Evolutionary conservation across 2,888 invertebrate species (phyloP).

Genomic region (Chrysina gloriosa): DNA sequence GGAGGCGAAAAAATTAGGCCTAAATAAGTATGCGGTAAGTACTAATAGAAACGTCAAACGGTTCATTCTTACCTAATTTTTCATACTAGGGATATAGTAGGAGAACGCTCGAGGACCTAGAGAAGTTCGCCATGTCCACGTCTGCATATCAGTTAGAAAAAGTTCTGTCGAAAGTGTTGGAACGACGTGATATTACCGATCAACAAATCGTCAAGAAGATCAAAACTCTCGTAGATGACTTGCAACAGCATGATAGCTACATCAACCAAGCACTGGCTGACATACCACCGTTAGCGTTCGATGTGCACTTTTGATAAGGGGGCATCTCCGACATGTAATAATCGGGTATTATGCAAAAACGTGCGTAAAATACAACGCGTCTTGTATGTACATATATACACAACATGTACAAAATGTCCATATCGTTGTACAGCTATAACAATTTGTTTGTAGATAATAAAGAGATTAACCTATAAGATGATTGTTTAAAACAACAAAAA

Average conservation of each 20-base stretch:
- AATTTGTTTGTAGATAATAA: too few relatives aligned
- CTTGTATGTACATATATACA: background rate
- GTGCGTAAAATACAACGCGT: background rate
- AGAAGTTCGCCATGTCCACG: slow-evolving; percentile 69
- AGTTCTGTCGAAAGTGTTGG: slow-evolving; percentile 70
- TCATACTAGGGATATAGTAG: slow-evolving; percentile 71
- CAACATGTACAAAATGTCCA: slow-evolving; percentile 1
- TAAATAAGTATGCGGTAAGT: slow-evolving; percentile 72
- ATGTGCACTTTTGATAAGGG: slow-evolving; percentile 11
- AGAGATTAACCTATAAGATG: too few relatives aligned
- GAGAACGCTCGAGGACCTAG: slow-evolving; percentile 68
- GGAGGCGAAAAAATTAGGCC: slow-evolving; percentile 73
- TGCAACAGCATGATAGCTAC: slow-evolving; percentile 70
- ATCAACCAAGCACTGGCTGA: slow-evolving; percentile 71
- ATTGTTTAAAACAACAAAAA: too few relatives aligned
- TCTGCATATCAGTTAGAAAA: slow-evolving; percentile 70
- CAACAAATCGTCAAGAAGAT: slow-evolving; percentile 71
- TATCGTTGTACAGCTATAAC: background rate
- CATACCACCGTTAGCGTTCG: slow-evolving; percentile 67
- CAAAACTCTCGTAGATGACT: slow-evolving; percentile 68
- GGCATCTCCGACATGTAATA: too few relatives aligned
- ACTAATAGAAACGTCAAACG: background rate
- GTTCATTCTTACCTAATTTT: slow-evolving; percentile 28
- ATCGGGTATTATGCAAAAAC: background rate
- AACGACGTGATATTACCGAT: slow-evolving; percentile 70